These are phyloP conservation scores for Drosophila sulfurigaster DNA, from an alignment of 1,140 invertebrate species.

Conservation along the genomic window DNA sequence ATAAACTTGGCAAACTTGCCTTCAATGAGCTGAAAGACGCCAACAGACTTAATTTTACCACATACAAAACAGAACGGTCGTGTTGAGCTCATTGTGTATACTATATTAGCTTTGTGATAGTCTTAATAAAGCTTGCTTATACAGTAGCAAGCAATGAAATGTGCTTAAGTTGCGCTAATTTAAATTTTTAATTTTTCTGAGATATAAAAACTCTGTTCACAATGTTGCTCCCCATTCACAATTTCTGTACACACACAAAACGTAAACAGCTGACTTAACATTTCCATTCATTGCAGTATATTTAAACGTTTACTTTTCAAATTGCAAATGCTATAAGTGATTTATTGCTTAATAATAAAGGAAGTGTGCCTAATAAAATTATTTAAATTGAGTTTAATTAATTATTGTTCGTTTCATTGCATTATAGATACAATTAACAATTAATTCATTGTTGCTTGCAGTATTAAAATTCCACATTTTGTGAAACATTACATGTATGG, in stretches of 20 bases:
- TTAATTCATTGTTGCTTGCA: background rate
- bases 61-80: slow-evolving; percentile 70
- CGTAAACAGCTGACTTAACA: slow-evolving; percentile 29
- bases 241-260: slow-evolving; percentile 27
- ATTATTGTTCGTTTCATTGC: no score
- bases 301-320: background rate
- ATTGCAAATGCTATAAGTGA: background rate
- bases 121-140: no score
- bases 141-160: no score
- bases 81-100: slow-evolving; percentile 52
- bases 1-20: slow-evolving; percentile 20
- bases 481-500: background rate
- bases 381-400: no score
- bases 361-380: no score
- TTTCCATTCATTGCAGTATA: background rate
- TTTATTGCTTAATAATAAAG: background rate
- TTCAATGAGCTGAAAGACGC: slow-evolving; percentile 71
- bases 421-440: no score
- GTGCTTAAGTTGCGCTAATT: background rate
- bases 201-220: slow-evolving; percentile 5
- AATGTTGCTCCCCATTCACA: slow-evolving; percentile 14
- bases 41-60: slow-evolving; percentile 65
- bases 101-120: background rate
- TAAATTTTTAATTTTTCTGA: background rate
- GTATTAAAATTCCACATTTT: background rate